Evolutionary conservation across 92 coral and sea anemone genomes (phyloP).

Genomic region (Porites divaricata): DNA sequence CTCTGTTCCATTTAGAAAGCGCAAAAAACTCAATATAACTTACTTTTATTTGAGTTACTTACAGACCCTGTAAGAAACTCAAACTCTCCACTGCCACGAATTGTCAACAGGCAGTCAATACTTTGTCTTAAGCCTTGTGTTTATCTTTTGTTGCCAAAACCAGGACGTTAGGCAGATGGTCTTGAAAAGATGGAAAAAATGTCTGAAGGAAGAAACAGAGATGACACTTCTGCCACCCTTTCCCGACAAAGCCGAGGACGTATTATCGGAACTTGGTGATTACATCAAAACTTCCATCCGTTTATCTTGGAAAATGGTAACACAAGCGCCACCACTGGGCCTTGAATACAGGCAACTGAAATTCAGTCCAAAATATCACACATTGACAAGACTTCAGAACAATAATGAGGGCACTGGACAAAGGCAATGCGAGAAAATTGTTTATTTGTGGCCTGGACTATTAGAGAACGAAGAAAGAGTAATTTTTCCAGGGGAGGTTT

Average conservation of each 20-base stretch:
- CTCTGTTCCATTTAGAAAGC: too few species aligned
- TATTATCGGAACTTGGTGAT: background rate
- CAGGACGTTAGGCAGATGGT: background rate
- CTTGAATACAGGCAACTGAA: background rate
- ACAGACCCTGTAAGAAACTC: too few species aligned
- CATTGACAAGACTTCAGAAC: background rate
- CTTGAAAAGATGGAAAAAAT: background rate
- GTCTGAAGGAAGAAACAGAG: background rate
- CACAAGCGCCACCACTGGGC: constrained; percentile 7
- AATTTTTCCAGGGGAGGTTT: constrained; percentile 4
- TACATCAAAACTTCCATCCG: constrained; percentile 6
- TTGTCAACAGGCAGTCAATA: too few species aligned
- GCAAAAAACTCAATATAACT: too few species aligned
- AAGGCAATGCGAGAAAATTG: background rate
- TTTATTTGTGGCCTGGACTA: constrained; percentile 27
- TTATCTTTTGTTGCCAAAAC: background rate
- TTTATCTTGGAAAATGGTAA: constrained; percentile 10
- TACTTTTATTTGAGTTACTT: too few species aligned
- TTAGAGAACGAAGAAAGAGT: constrained; percentile 2
- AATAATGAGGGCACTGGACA: background rate
- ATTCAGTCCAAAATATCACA: background rate
- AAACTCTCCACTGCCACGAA: too few species aligned
- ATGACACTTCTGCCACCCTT: background rate
- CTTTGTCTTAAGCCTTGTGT: too few species aligned
- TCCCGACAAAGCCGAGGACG: background rate